Evolutionary conservation across 2,888 invertebrate species (phyloP).

Genomic region (Eupithecia inturbata): DNA sequence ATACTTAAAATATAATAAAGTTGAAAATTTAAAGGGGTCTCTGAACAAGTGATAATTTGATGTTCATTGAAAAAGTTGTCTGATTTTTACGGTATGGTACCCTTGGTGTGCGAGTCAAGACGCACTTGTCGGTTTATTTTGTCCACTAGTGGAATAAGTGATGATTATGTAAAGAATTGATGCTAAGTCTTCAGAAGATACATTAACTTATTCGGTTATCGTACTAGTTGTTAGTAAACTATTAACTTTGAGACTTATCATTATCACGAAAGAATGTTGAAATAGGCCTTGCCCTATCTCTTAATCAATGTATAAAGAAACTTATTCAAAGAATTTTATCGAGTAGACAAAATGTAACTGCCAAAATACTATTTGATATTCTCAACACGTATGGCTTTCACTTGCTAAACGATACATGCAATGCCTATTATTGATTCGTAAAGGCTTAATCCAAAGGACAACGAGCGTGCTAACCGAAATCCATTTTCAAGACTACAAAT

Average conservation of each 20-base stretch:
- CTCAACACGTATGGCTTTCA: conserved; percentile 18
- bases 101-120: too few relatives aligned
- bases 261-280: not conserved
- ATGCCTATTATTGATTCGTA: conserved; percentile 6
- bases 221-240: not conserved
- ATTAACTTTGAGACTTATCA: not conserved
- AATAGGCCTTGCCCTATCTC: not conserved
- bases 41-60: too few relatives aligned
- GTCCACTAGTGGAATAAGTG: not conserved
- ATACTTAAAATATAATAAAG: too few relatives aligned
- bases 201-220: not conserved
- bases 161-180: not conserved
- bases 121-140: too few relatives aligned
- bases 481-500: not conserved
- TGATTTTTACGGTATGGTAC: too few relatives aligned
- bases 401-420: conserved; percentile 17
- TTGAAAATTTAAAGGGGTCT: too few relatives aligned
- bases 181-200: not conserved
- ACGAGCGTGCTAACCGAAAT: not conserved
- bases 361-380: conserved; percentile 19
- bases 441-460: not conserved
- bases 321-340: not conserved
- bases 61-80: too few relatives aligned
- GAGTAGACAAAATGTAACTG: not conserved
- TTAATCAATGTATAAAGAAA: not conserved